phyloP scores from a whole-genome alignment of 2,888 invertebrate species.

The Hypena proboscidalis region DNA sequence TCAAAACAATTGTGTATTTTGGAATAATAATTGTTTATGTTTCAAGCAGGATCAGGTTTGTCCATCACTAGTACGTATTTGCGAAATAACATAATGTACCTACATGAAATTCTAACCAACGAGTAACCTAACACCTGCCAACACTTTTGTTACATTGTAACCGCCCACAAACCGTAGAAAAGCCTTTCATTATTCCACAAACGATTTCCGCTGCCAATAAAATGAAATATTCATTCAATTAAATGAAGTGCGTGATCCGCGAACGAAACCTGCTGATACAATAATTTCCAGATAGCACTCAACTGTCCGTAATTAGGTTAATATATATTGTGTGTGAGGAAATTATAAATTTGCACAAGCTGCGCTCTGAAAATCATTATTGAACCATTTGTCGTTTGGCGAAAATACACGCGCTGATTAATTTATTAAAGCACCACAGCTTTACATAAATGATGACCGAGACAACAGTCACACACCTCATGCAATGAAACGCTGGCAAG shows the following conservation, averaged over 20 bases:
- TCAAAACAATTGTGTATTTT: too few species aligned
- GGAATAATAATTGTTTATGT: too few species aligned
- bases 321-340: constrained; percentile 48
- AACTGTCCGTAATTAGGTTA: constrained; percentile 48
- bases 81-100: too few species aligned
- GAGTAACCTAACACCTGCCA: too few species aligned
- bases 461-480: constrained; percentile 24
- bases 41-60: too few species aligned
- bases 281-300: constrained; percentile 39
- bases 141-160: too few species aligned
- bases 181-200: too few species aligned
- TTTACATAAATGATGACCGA: constrained; percentile 60
- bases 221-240: constrained; percentile 15
- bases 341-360: constrained; percentile 65
- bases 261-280: constrained; percentile 34
- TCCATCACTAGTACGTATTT: too few species aligned
- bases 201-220: too few species aligned
- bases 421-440: constrained; percentile 71
- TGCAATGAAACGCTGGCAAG: constrained; percentile 11
- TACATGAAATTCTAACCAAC: too few species aligned
- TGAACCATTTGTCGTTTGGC: constrained; percentile 67
- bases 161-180: too few species aligned
- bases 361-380: constrained; percentile 67
- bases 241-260: constrained; percentile 30
- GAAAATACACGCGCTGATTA: constrained; percentile 70